Conservation (phyloP, 2,113 vertebrate species). For the Ciconia boyciana region DNA sequence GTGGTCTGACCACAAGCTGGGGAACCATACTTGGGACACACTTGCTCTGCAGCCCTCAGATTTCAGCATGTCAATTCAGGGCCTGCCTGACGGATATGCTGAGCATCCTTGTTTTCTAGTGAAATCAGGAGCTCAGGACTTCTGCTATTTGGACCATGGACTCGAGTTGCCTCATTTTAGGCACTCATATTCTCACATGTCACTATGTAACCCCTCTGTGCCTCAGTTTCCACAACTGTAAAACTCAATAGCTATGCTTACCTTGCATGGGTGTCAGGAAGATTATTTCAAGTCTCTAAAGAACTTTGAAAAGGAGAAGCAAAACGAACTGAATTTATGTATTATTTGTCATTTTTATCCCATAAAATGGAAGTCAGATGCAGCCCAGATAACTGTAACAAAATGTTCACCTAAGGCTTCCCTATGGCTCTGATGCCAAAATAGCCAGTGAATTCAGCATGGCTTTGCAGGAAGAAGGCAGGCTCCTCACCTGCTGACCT, state of each 20-base stretch:
- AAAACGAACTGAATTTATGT: conserved; percentile 10
- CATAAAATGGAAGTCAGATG: conserved; percentile 29
- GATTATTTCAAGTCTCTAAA: conserved; percentile 23
- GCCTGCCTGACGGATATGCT: neutral
- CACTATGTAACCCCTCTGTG: neutral
- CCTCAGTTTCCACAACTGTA: conserved; percentile 39
- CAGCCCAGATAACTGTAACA: conserved; percentile 31
- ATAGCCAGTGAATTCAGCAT: neutral
- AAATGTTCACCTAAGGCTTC: neutral
- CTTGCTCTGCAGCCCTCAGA: neutral
- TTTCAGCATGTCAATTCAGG: neutral
- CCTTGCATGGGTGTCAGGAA: conserved; percentile 25
- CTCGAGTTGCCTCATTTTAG: neutral
- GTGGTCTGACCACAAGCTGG: neutral
- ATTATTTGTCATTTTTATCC: conserved; percentile 42
- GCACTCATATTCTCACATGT: neutral
- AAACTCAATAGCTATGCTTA: conserved; percentile 21
- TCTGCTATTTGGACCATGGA: neutral
- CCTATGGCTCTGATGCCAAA: neutral
- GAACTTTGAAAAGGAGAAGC: conserved; percentile 40
- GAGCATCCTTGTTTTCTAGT: neutral
- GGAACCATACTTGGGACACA: neutral
- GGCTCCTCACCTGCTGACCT: neutral
- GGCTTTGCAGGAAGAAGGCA: neutral
- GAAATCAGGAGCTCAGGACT: neutral